Evolutionary conservation across 2,797 vertebrate genomes (phyloP), one percentile per base, ranked within the genome.

Genomic region (Carapus acus): DNA sequence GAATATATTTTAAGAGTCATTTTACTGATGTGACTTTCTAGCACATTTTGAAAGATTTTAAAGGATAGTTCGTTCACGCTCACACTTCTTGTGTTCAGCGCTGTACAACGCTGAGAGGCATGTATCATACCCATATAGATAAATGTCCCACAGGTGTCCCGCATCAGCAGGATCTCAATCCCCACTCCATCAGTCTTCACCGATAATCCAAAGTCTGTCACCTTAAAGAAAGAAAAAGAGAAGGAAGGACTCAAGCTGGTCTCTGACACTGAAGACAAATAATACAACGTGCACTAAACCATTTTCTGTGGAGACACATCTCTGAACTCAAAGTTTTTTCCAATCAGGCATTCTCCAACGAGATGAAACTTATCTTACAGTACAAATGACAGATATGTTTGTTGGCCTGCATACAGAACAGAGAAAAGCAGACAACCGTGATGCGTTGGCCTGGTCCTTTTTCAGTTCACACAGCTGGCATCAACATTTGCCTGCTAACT

Each of bases 121-220:
- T 39, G 43, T 57, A 49, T 69, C 83, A 75, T 86, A 94, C 92
- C 93, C 91, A 94, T 94, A 58, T 93, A 93, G 59, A 83, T 87
- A n/a, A 91, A 90, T 9, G 93, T 94, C 54, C 92, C 91, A 67
- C 91, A 94, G 9, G 89, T 85, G 27, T 88, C 79, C 66, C 87
- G 90, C 69, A 93, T 73, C 83, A 91, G 31, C 31, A 9, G 89
- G 74, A 83, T 87, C 58, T 88, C 87, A 67, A 86, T 88, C 62
- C 92, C 85, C 17, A 87, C 84, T 21, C 91, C 89, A 1, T 80
- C 79, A 49, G 88, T 91, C 83, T 88, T 88, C 52, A 91, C 89
- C 0, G 92, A 89, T 62, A 94, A 80, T 70, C 92, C 93, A 61
- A 94, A 94, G 69, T 94, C 92, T 58, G 90, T 90, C 74, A 93